A percentile compares a stretch with the other conserved stretches of the same genome.
Evolutionary conservation across 2,797 vertebrate species (phyloP).

Genomic region (Periparus ater): DNA sequence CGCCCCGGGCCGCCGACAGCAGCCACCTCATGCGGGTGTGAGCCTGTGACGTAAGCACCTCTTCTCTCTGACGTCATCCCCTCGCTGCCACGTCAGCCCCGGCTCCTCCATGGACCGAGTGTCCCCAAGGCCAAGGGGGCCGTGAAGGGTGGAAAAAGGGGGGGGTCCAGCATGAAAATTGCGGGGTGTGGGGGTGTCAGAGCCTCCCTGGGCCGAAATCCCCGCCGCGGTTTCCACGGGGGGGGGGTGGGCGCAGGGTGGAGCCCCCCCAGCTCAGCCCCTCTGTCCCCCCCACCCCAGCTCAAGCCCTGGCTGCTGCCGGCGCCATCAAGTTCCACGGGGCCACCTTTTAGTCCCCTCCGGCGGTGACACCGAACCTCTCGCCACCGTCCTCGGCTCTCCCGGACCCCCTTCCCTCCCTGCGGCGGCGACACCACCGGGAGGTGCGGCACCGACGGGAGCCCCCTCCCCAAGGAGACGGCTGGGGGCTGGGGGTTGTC

Average conservation of each 20-base stretch:
- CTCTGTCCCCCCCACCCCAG: constrained; percentile 56
- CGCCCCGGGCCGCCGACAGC: constrained; percentile 79
- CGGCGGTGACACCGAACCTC: background rate
- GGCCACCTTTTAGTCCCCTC: constrained; percentile 81
- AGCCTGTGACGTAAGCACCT: constrained; percentile 79
- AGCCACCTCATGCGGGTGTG: constrained; percentile 91
- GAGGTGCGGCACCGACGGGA: background rate
- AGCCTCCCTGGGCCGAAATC: rapidly evolving
- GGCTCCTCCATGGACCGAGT: constrained; percentile 25
- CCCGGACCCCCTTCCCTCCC: background rate
- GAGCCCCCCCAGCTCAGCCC: background rate
- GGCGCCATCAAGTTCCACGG: constrained; percentile 83
- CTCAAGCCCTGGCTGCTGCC: constrained; percentile 86
- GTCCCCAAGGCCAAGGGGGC: background rate
- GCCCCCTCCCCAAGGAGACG: rapidly evolving
- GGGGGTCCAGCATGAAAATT: background rate
- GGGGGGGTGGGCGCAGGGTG: background rate
- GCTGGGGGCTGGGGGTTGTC: background rate
- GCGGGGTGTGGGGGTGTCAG: background rate
- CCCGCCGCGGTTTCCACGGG: rapidly evolving
- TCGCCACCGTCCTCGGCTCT: constrained; percentile 6
- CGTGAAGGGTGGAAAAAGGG: background rate
- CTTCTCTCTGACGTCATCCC: constrained; percentile 68
- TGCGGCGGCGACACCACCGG: background rate
- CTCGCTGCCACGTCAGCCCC: constrained; percentile 14